These are phyloP conservation scores for Leptopilina boulardi DNA, from an alignment of 1,140 invertebrate species.

Conservation along the genomic window DNA sequence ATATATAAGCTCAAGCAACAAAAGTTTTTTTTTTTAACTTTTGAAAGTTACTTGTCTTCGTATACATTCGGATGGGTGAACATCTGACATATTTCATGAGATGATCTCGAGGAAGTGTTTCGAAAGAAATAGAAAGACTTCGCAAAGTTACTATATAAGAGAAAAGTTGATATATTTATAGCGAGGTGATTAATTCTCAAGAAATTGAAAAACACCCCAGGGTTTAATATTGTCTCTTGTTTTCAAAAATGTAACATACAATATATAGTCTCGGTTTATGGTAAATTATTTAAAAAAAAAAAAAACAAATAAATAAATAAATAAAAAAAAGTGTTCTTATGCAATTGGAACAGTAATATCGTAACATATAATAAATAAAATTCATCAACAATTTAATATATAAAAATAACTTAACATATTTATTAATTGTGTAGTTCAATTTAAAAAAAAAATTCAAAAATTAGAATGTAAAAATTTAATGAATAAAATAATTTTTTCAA, in stretches of 20 bases:
- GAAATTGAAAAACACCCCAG: background rate
- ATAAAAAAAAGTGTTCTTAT: too few relatives aligned
- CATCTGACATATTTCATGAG: constrained; percentile 7
- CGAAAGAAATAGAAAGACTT: background rate
- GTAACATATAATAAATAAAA: too few relatives aligned
- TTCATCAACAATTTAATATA: too few relatives aligned
- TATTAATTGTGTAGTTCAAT: too few relatives aligned
- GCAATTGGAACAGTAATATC: too few relatives aligned
- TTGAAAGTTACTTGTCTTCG: constrained; percentile 1
- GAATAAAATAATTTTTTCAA: too few relatives aligned
- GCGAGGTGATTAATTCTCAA: background rate
- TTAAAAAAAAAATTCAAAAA: too few relatives aligned
- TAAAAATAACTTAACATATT: too few relatives aligned
- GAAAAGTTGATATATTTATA: background rate
- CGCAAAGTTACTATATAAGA: background rate
- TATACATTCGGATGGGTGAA: background rate
- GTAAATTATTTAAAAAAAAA: too few relatives aligned
- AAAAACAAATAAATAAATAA: too few relatives aligned
- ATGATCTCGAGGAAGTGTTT: background rate
- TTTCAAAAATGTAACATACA: background rate
- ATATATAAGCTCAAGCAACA: background rate
- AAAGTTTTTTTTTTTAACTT: background rate
- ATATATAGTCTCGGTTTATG: background rate
- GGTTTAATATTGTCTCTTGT: background rate
- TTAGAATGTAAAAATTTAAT: too few relatives aligned